Evolutionary conservation across 2,888 invertebrate species (phyloP), one percentile per base, ranked within the genome.

Genomic region (Cylindroiulus punctatus): DNA sequence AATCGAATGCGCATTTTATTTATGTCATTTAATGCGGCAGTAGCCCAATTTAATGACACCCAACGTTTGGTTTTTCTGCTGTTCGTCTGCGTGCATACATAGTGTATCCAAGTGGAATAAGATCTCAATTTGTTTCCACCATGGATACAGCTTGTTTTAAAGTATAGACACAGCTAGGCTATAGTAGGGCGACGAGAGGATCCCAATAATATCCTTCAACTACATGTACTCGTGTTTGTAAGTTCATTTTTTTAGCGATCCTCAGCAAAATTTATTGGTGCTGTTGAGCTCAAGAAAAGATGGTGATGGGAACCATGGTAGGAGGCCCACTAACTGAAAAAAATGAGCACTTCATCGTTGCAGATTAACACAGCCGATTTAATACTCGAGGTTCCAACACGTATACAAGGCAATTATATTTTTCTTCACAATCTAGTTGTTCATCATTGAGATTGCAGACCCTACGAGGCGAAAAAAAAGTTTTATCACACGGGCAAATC

Each of bases 1-100:
- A 82, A 40, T 82, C 42, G 40, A 82, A 42, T 42, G 40, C 82
- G 82, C 82, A 82, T 82, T 82, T 82, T 42, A 82, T 82, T 82
- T 82, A 82, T 82, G 40, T 65, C 65, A 65, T 82, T 82, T 82
- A 42, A 82, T 82, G 82, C 82, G 40, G 36, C 42, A 36, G 22
- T 82, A 82, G 82, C 42, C 42, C 36, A 40, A 40, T 82, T 82
- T 82, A 36, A 82, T 82, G 82, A 82, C 42, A 65, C 65, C 65
- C 65, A 22, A 65, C n/a, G 65, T 22, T 65, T 65, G 65, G 22
- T 82, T 82, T 82, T 82, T 42, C 36, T 82, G 82, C 36, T 82
- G 36, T 82, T 82, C 4, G 42, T 40, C 5, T n/a, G 32, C 42
- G 5, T 82, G 82, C 22, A 42, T 82, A 42, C 82, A 82, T 36